phyloP scores from a whole-genome alignment of 2,113 vertebrate species.

The Odocoileus hemionus region DNA sequence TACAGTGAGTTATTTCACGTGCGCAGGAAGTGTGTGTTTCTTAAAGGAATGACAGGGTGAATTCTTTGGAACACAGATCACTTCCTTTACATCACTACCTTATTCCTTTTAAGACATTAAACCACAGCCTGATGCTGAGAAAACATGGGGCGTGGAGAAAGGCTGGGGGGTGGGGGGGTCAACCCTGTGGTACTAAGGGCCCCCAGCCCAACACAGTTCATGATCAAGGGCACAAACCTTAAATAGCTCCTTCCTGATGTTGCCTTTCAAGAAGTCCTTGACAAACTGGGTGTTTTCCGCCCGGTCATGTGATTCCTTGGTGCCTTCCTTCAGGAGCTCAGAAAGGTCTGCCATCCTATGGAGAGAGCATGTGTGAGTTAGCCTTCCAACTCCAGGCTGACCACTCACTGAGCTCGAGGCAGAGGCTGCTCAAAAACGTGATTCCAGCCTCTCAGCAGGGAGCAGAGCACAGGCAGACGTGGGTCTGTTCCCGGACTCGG shows the following conservation, averaged over 20 bases:
- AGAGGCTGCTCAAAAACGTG: not conserved
- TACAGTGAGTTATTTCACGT: not conserved
- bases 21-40: not conserved
- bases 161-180: not conserved
- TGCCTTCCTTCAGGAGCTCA: slow-evolving; percentile 94
- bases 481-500: not conserved
- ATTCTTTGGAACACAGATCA: not conserved
- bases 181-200: not conserved
- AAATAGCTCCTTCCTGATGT: slow-evolving; percentile 92
- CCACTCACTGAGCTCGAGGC: not conserved
- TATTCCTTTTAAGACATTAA: not conserved
- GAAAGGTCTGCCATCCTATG: slow-evolving; percentile 90
- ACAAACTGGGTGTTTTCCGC: slow-evolving; percentile 96
- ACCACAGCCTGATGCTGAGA: not conserved
- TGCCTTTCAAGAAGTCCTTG: slow-evolving; percentile 95
- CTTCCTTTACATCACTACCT: not conserved
- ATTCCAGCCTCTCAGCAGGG: not conserved
- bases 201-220: not conserved
- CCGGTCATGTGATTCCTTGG: slow-evolving; percentile 92
- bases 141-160: not conserved
- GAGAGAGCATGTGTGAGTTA: not conserved
- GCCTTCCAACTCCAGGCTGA: not conserved
- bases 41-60: not conserved
- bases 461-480: not conserved
- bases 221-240: slow-evolving; percentile 83